These are phyloP conservation scores for Ischnus inquisitorius DNA, from an alignment of 2,888 invertebrate species.

Conservation along the genomic window DNA sequence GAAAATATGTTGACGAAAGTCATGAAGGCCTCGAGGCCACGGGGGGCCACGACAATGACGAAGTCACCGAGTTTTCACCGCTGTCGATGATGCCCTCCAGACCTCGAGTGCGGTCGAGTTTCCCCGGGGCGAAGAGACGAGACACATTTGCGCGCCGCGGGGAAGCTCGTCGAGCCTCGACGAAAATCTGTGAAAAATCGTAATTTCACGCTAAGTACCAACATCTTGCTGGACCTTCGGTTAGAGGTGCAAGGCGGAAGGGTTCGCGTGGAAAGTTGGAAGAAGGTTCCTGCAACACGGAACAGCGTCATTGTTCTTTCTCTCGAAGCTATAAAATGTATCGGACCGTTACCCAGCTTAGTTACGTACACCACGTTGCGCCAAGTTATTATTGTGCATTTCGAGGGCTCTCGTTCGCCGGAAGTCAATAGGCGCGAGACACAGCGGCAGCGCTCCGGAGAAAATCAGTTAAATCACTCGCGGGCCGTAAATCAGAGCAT, in stretches of 20 bases:
- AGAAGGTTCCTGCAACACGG: neutral
- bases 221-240: neutral
- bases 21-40: constrained; percentile 72
- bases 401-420: constrained; percentile 24
- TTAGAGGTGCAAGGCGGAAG: neutral
- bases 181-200: constrained; percentile 7
- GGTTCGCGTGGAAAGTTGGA: neutral
- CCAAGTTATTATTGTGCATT: neutral
- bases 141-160: too few species aligned
- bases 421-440: constrained; percentile 28
- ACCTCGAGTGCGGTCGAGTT: constrained; percentile 66
- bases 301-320: constrained; percentile 17
- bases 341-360: neutral
- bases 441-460: neutral
- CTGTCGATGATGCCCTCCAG: constrained; percentile 49
- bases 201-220: constrained; percentile 14
- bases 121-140: neutral
- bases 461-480: constrained; percentile 12
- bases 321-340: neutral
- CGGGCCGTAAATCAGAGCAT: constrained; percentile 37
- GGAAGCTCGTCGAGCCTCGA: neutral
- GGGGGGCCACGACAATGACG: constrained; percentile 61
- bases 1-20: constrained; percentile 73
- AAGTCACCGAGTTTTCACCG: constrained; percentile 72
- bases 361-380: constrained; percentile 2